phyloP scores from a whole-genome alignment of 2,113 vertebrate genomes.

The Empidonax traillii region DNA sequence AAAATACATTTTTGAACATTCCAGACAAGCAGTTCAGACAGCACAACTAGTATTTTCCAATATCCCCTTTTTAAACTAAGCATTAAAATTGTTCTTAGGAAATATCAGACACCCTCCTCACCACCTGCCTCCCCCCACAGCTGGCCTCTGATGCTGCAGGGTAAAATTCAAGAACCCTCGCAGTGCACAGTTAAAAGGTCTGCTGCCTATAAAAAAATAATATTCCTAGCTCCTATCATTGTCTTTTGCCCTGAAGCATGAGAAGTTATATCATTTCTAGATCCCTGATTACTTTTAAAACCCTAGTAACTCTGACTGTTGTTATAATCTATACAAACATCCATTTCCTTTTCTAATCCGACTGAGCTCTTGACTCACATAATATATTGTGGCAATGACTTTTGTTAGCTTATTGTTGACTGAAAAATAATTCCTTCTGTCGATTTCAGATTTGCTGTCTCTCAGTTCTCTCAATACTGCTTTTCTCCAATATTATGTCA shows the following conservation, averaged over 20 bases:
- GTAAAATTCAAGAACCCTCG: background rate
- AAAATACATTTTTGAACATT: background rate
- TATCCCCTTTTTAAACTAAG: background rate
- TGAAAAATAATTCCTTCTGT: slow-evolving; percentile 14
- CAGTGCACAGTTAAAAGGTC: background rate
- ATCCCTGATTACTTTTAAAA: slow-evolving; percentile 10
- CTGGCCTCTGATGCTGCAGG: background rate
- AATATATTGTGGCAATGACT: background rate
- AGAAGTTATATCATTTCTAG: background rate
- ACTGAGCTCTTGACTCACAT: slow-evolving; percentile 10
- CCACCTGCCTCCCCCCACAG: background rate
- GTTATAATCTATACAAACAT: background rate
- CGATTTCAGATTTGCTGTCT: slow-evolving; percentile 18
- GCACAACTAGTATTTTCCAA: background rate
- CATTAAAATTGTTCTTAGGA: background rate
- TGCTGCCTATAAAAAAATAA: background rate
- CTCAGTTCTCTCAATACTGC: background rate
- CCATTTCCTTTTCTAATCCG: background rate
- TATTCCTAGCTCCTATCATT: background rate
- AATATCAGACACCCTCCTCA: background rate
- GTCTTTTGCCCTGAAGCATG: background rate
- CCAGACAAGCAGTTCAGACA: background rate
- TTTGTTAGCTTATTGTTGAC: background rate
- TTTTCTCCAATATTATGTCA: background rate
- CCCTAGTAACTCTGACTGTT: background rate